Conservation (phyloP, 2,888 invertebrate species). For the Nomada fabriciana region DNA sequence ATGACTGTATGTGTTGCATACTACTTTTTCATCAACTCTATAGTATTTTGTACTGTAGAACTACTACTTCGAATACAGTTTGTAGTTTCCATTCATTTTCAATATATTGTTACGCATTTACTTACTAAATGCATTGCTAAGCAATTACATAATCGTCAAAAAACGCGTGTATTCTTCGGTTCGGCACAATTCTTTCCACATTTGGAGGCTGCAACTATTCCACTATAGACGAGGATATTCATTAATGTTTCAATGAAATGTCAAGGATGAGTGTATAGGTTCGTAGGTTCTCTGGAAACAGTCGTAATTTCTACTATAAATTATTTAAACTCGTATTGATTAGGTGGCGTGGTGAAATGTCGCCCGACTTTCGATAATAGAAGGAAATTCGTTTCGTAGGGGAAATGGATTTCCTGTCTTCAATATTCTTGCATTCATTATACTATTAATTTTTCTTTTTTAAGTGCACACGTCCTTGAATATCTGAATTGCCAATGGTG, state of each 20-base stretch:
- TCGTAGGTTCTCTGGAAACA: not conserved
- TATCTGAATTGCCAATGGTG: conserved; percentile 63
- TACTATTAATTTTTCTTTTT: conserved; percentile 65
- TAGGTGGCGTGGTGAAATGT: not conserved
- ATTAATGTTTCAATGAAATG: not conserved
- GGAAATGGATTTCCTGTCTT: conserved; percentile 39
- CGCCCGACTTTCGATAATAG: not conserved
- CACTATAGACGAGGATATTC: not conserved
- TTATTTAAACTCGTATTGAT: not conserved
- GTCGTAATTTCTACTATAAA: not conserved
- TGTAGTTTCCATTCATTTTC: not conserved
- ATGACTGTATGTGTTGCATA: not conserved
- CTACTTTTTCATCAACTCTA: not conserved
- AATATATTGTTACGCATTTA: not conserved
- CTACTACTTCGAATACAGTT: not conserved
- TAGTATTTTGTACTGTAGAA: too few species aligned
- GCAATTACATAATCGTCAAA: not conserved
- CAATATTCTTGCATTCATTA: conserved; percentile 28
- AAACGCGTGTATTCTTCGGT: not conserved
- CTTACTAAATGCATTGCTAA: not conserved
- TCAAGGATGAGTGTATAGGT: conserved; percentile 2
- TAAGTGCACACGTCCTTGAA: conserved; percentile 46
- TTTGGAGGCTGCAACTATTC: not conserved
- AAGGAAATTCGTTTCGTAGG: conserved; percentile 3
- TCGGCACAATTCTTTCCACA: not conserved